These are phyloP conservation scores for Neodontobutis hainanensis DNA, from an alignment of 2,113 vertebrate species.

Conservation along the genomic window DNA sequence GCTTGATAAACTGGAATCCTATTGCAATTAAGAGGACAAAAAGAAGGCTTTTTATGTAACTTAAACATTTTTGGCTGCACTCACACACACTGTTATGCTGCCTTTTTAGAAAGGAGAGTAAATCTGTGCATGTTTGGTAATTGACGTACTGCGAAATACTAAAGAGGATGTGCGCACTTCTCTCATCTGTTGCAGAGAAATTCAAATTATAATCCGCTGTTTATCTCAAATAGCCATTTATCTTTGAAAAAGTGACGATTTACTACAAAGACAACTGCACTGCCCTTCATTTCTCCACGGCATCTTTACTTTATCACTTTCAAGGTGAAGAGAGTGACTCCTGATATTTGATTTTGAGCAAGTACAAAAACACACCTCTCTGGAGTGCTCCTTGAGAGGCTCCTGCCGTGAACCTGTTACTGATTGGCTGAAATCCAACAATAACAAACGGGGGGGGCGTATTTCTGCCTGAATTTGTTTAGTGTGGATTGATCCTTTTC, in stretches of 20 bases:
- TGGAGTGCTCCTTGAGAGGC: background rate
- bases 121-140: too few relatives aligned
- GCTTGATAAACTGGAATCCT: too few relatives aligned
- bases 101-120: too few relatives aligned
- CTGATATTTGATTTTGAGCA: background rate
- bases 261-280: background rate
- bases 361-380: background rate
- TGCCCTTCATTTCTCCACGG: background rate
- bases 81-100: too few relatives aligned
- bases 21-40: too few relatives aligned
- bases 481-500: background rate
- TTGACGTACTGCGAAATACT: too few relatives aligned
- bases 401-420: constrained; percentile 1
- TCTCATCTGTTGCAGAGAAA: too few relatives aligned
- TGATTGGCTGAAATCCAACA: background rate
- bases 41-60: too few relatives aligned
- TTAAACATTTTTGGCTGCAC: too few relatives aligned
- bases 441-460: background rate
- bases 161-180: too few relatives aligned
- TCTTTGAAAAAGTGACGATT: background rate
- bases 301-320: background rate
- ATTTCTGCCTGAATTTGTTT: background rate
- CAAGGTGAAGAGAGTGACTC: background rate
- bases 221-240: background rate
- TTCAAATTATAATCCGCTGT: too few relatives aligned